Conservation (phyloP, 2,797 vertebrate genomes). For the Gallinago solitaria region DNA sequence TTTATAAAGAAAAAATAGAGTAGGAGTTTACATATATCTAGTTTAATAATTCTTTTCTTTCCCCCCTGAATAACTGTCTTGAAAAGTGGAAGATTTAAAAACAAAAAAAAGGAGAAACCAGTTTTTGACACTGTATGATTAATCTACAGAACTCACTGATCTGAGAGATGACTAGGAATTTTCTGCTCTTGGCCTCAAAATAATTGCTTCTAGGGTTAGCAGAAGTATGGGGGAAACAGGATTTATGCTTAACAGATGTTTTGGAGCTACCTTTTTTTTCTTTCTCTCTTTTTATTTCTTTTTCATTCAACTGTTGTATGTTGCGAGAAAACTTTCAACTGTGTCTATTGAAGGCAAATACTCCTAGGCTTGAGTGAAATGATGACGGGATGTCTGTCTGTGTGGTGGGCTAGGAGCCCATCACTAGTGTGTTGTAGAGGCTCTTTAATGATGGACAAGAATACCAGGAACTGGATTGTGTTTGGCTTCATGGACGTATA, state of each 20-base stretch:
- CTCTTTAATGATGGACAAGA: neutral
- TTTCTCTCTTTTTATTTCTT: neutral
- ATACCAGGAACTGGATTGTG: neutral
- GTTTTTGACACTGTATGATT: neutral
- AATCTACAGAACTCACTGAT: neutral
- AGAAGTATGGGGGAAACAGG: neutral
- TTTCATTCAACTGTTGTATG: neutral
- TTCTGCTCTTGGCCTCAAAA: neutral
- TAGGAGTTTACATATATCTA: neutral
- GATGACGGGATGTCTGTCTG: neutral
- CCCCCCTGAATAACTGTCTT: neutral
- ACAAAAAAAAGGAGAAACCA: neutral
- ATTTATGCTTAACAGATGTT: neutral
- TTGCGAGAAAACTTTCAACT: neutral
- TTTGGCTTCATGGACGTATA: neutral
- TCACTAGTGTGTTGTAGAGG: neutral
- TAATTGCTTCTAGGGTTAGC: neutral
- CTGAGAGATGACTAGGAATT: neutral
- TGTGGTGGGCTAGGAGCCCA: neutral
- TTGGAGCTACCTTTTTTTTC: neutral
- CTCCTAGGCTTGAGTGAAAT: neutral
- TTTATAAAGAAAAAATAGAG: neutral
- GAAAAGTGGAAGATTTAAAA: neutral
- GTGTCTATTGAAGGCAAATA: neutral
- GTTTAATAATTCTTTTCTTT: neutral